Conservation (phyloP, 2,113 vertebrate genomes). For the Melospiza georgiana region DNA sequence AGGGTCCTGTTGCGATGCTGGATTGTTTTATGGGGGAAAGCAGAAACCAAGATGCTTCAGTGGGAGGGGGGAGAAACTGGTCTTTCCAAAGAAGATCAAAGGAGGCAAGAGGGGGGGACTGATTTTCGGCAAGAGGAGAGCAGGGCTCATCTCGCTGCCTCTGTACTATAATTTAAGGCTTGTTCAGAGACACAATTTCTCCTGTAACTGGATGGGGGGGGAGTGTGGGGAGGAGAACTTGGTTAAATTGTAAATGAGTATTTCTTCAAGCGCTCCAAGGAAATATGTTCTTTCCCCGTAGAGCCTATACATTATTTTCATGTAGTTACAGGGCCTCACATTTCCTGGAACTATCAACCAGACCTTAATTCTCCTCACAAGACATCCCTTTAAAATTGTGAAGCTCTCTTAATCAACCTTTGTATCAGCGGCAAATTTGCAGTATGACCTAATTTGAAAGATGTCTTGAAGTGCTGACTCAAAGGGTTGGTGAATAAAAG, state of each 20-base stretch:
- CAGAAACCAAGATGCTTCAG: not conserved
- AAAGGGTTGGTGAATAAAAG: conserved; percentile 79
- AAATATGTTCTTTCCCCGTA: conserved; percentile 64
- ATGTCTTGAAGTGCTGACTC: conserved; percentile 82
- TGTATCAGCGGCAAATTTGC: conserved; percentile 79
- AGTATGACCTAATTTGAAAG: conserved; percentile 82
- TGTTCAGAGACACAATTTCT: conserved; percentile 56
- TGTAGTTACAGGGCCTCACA: conserved; percentile 59
- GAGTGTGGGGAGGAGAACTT: conserved; percentile 25
- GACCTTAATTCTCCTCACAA: conserved; percentile 76
- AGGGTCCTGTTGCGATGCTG: not conserved
- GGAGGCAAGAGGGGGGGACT: not conserved
- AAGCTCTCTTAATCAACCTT: conserved; percentile 83
- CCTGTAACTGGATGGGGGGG: not conserved
- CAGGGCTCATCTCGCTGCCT: not conserved
- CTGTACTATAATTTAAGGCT: conserved; percentile 51
- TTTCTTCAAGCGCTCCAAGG: conserved; percentile 63
- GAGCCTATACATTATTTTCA: conserved; percentile 74
- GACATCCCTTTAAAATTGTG: conserved; percentile 74
- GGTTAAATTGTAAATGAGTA: conserved; percentile 74
- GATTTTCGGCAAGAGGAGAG: not conserved
- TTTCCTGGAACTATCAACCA: conserved; percentile 79
- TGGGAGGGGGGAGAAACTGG: not conserved
- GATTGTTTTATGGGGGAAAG: conserved; percentile 7
- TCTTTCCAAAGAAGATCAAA: conserved; percentile 44